Evolutionary conservation across 2,888 invertebrate genomes (phyloP), one percentile per base, ranked within the genome.

Genomic region (Hedychridium roseum): DNA sequence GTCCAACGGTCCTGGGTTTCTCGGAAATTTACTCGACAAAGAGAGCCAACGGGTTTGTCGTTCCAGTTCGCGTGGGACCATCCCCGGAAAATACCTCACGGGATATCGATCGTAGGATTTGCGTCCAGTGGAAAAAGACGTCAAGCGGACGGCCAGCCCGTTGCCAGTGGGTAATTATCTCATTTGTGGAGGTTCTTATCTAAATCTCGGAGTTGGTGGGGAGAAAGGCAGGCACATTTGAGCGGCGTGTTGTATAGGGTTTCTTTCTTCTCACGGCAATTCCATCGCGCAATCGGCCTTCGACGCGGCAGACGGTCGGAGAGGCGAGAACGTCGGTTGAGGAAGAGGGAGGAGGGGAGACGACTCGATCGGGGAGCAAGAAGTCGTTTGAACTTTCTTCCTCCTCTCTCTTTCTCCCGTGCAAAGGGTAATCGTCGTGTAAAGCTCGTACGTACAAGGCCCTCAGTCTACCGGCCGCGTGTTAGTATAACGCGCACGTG

Each of bases 121-220:
- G 27, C n/a, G n/a, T 27, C n/a, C 23, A 23, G 39, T 37, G 32
- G 47, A 21, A 36, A 37, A 36, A 34, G 30, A 26, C 30, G 36
- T 39, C 39, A 36, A 49, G 44, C 35, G 44, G 21, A 34, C 21
- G 30, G 39, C 32, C 43, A 52, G 39, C 50, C 43, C 30, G 43
- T 38, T 42, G 46, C 27, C 35, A 34, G 32, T 20, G 12, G 50
- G 44, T 39, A 61, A 60, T 60, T 60, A 61, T 54, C 40, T 31
- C 37, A 57, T 57, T 43, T 20, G 35, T 18, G 28, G 23, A 28
- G 12, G 30, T 36, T 16, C 15, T 23, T 46, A 46, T 51, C 32
- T 46, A 34, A 47, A 39, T 50, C 40, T 45, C 23, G 27, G 12
- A 31, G 35, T 31, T 39, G n/a, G 12, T 15, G 11, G 21, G 15